Base-by-base conservation (phyloP, 2,797 vertebrate genomes). In the Hafferia zeledoni region DNA sequence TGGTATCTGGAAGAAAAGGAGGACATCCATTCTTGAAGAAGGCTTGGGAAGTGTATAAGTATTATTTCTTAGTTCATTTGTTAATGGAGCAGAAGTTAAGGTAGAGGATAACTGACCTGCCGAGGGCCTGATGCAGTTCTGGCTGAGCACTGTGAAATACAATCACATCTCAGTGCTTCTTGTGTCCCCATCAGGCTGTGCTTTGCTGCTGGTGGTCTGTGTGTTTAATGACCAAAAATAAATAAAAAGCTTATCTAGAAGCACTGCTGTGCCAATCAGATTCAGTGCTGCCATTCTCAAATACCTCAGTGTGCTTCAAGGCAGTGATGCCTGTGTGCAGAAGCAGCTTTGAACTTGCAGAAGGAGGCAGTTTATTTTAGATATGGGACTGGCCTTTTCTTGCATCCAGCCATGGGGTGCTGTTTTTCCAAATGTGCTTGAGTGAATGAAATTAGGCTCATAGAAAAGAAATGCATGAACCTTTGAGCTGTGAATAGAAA, bases 401-500 rank as follows among this genome's bases (percentile, higher is more conserved):
- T 70, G 33, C 20, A 1, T 61, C 13, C 41, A 8, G 33, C 27
- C 52, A 1, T 52, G 0, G 3, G 60, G 13, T 63, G 39, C 56
- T 79, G 16, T 6, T 85, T 60, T 87, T 72, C 72, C 43, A 13
- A 52, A 43, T 4, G 35, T 68, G 35, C 37, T 78, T 69, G 44
- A 85, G 52, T 56, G 59, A 87, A 55, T 53, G 41, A 89, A 91
- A 59, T 80, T 28, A 83, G 24, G 39, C 70, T 35, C 5, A 0
- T 17, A 10, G 44, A 65, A 72, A 78, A 83, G 56, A 77, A 85
- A 64, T 35, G 8, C 6, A 52, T 11, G 56, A 87, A 67, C 41
- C 37, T 89, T 81, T 89, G 72, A 87, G 72, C 65, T 75, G 14
- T 81, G 46, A 74, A 53, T 92, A 87, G 89, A 56, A 91, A 53